phyloP scores from a whole-genome alignment of 2,113 vertebrate genomes.

The mouse (Mus musculus) region GRCm39 chr5:127649501-127650000 shows the following conservation, averaged over 20 bases:
- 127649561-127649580: background rate
- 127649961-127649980: background rate
- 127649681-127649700: background rate
- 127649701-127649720: background rate
- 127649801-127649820: background rate
- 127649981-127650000: background rate
- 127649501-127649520: background rate
- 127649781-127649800: background rate
- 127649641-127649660: background rate
- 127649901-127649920: background rate
- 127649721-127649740: background rate
- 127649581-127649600: background rate
- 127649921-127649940: rapidly evolving
- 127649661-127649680: background rate
- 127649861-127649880: background rate
- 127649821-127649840: background rate
- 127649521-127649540: background rate
- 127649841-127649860: too few relatives aligned
- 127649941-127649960: too few relatives aligned
- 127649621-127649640: background rate
- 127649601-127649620: background rate
- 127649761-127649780: background rate
- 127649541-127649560: background rate
- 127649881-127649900: background rate
- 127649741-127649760: background rate